Base-by-base conservation (phyloP, 2,888 invertebrate genomes). In the Caenorhabditis auriculariae region DNA sequence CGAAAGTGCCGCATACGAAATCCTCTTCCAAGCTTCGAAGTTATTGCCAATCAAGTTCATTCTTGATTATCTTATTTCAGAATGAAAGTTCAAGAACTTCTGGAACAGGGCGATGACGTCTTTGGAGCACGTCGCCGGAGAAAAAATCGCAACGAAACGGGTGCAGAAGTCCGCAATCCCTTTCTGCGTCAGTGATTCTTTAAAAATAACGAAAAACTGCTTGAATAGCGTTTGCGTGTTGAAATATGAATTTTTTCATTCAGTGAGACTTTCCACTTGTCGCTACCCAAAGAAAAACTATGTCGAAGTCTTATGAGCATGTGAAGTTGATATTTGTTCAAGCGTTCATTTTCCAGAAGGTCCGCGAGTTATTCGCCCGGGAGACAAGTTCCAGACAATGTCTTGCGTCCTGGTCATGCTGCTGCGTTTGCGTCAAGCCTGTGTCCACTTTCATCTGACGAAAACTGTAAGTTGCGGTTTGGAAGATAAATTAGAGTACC, bases 361-460 rank as follows among this genome's bases (percentile, higher is more conserved):
- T 12, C 59, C 64, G 0, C 50, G 65, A 17, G 54, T 55, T 38
- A 41, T 69, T 17, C 32, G 37, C 2, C 29, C 26, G 0, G 45
- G 23, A 4, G 54, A 60, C 21, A 65, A 66, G 27, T 70, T 68
- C 56, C 59, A 66, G 37, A 48, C 54, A 4, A 72, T 72, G 69
- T 64, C 56, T 2, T 68, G 67, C 29, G 80, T 85, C 21, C 73
- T 95, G 66, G 89, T 92, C 0, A 85, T 93, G 2, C 82, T 95
- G 15, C 83, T 94, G 53, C 87, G 94, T 12, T 83, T 95, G 57
- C 86, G 94, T 0, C 94, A 96, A 82, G 88, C 91, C 58, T 91
- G 91, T 81, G 90, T 91, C 79, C 93, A 94, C 85, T 89, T 93
- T 27, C 88, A 89, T 0, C 86, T 95, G 17, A 90, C 93, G 72